Percentiles rank a stretch among this genome's conserved stretches.
phyloP scores from a whole-genome alignment of 2,888 invertebrate species.

The Perizoma affinitatum region DNA sequence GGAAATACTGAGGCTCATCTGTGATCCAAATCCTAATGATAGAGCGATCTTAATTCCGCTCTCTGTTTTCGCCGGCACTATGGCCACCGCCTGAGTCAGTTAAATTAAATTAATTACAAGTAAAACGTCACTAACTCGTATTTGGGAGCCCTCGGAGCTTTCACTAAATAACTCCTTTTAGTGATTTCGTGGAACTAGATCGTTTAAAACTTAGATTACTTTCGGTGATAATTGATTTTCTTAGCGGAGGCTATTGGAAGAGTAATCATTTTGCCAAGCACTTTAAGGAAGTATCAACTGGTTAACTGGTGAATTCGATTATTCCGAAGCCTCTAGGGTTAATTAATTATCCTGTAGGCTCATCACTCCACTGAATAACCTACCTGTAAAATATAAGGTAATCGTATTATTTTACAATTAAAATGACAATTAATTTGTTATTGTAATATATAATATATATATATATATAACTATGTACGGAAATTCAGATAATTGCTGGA shows the following conservation, averaged over 20 bases:
- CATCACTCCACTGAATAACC: neutral
- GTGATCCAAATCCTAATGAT: too few species aligned
- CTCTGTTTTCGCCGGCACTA: slow-evolving; percentile 1
- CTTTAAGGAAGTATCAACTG: slow-evolving; percentile 1
- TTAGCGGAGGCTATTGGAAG: neutral
- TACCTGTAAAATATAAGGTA: too few species aligned
- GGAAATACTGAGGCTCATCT: too few species aligned
- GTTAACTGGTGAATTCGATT: slow-evolving; percentile 4
- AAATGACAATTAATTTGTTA: too few species aligned
- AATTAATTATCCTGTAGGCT: neutral
- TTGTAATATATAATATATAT: too few species aligned
- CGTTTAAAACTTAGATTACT: slow-evolving; percentile 11
- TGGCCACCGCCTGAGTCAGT: slow-evolving; percentile 11
- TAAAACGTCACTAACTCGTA: slow-evolving; percentile 50
- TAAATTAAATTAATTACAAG: slow-evolving; percentile 56
- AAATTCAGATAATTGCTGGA: too few species aligned
- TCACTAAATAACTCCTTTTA: slow-evolving; percentile 38
- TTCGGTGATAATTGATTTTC: slow-evolving; percentile 2
- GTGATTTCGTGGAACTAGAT: slow-evolving; percentile 17
- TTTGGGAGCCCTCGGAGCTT: slow-evolving; percentile 51
- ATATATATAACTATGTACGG: too few species aligned
- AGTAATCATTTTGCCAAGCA: neutral
- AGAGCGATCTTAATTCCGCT: neutral
- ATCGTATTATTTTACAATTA: too few species aligned
- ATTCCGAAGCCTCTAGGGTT: neutral